Evolutionary conservation across 37 sponge, comb jelly and placozoan species (phyloP), one percentile per base, ranked within the genome.

Genomic region (Sycon ciliatum): DNA sequence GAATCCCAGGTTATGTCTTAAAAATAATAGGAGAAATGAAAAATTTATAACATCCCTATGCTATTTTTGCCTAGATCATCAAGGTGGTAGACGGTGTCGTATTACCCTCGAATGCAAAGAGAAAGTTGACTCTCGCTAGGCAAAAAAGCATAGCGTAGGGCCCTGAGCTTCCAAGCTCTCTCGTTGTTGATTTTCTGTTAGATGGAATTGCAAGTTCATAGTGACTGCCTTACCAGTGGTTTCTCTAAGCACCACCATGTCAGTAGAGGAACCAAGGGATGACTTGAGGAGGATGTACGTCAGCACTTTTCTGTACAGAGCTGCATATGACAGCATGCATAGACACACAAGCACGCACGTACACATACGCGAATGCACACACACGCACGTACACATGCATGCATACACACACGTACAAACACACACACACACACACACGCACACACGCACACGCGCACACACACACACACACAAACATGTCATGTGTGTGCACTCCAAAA

Each of bases 241-340:
- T 61, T 93, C 99, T 56, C 91, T 86, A 55, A 93, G 85, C 30
- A 93, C 94, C 33, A 79, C 69, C 53, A 98, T 89, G 74, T 98
- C 94, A 56, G 90, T 92, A 11, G 99, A 86, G 1, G 90, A 89
- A 0, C 99, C 99, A 29, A 98, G 90, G 13, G 94, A 94, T 63
- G 99, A 98, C 39, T 78, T 56, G 30, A 98, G 79, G 26, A 98
- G 79, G 20, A 87, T 77, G 57, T 79, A 37, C 27, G 27, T 2
- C 35, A 29, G 67, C 57, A 67, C 9, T 40, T 24, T 0, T 29
- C 34, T 2, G 4, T 4, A 28, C 42, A 68, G 24, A 1, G 11
- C 30, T 20, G n/a, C 32, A 1, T 18, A 30, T 23, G 7, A 63
- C 2, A 3, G 30, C 29, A 36, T 3, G 13, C 28, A 62, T 46